These are phyloP conservation scores for Panagrolaimus sp. DNA, from an alignment of 1,140 invertebrate genomes.

Conservation along the genomic window DNA sequence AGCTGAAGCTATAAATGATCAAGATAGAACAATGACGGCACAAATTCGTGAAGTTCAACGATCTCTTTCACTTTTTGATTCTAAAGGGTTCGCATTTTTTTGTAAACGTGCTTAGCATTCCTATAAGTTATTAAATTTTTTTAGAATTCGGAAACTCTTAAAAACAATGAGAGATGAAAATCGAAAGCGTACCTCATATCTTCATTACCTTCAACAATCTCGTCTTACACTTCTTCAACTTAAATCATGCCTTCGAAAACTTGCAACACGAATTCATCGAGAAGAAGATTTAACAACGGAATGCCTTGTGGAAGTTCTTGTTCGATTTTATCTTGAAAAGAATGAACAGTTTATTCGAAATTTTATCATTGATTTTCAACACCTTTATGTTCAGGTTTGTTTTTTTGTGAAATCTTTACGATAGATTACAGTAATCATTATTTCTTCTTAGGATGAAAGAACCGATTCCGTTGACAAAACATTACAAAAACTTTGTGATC, in stretches of 20 bases:
- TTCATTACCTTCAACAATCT: conserved; percentile 77
- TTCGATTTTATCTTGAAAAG: conserved; percentile 73
- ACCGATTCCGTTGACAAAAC: conserved; percentile 67
- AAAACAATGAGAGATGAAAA: conserved; percentile 76
- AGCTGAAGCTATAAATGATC: conserved; percentile 79
- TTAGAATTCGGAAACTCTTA: conserved; percentile 71
- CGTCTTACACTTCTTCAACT: conserved; percentile 76
- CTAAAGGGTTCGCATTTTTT: conserved; percentile 64
- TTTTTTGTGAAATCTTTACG: background rate
- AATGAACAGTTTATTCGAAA: conserved; percentile 67
- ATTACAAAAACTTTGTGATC: conserved; percentile 64
- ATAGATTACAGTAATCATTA: background rate
- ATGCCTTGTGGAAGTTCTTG: conserved; percentile 74
- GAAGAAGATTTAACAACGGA: conserved; percentile 68
- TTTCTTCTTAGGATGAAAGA: conserved; percentile 55
- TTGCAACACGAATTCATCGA: conserved; percentile 62
- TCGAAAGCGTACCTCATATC: conserved; percentile 72
- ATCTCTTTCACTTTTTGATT: conserved; percentile 72
- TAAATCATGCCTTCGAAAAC: conserved; percentile 71
- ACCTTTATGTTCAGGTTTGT: conserved; percentile 39
- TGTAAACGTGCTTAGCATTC: background rate
- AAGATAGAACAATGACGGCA: conserved; percentile 74
- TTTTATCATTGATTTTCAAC: conserved; percentile 74
- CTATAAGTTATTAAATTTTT: conserved; percentile 31
- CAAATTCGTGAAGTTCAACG: conserved; percentile 79